Evolutionary conservation across 2,888 invertebrate genomes (phyloP), one percentile per base, ranked within the genome.

Genomic region (Agrotis ipsilon): DNA sequence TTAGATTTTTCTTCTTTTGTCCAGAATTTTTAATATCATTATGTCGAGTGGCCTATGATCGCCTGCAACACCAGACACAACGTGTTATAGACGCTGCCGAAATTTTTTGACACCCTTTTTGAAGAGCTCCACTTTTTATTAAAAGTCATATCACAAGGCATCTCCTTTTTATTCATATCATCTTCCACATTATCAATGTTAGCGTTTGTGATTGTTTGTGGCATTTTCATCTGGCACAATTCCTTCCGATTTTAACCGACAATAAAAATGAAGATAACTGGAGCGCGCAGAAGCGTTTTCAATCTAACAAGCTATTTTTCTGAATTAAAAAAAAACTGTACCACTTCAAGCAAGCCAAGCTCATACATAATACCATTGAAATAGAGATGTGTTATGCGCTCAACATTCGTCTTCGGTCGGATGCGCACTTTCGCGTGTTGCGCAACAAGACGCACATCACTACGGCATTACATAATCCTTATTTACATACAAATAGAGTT

Each of bases 361-460:
- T 39, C 39, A 62, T 52, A 82, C 81, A 74, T 86, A 85, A 86
- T 85, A 85, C 86, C 84, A 89, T 90, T 90, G 90, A 89, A 88
- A 89, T 84, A 80, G 84, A 89, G 90, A 90, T 88, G 86, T 83
- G 82, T 82, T 82, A 81, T 81, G 85, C 75, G 80, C 78, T 79
- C 70, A 78, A 71, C 82, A 78, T 84, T 80, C 74, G 83, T 88
- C 86, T 86, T 78, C 92, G 92, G 88, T 91, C 85, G 88, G 89
- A 85, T 91, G 92, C 88, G 83, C 89, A 88, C 94, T 93, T 93
- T 94, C 92, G 91, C 89, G 87, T 92, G 85, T 90, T 92, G 87
- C 85, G 88, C 88, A 85, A 91, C 89, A 78, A 75, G 71, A 81
- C 57, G 65, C 63, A 78, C 74, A 83, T 78, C 70, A 72, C 63